Base-by-base conservation (phyloP, 2,113 vertebrate genomes). In the Meriones unguiculatus region DNA sequence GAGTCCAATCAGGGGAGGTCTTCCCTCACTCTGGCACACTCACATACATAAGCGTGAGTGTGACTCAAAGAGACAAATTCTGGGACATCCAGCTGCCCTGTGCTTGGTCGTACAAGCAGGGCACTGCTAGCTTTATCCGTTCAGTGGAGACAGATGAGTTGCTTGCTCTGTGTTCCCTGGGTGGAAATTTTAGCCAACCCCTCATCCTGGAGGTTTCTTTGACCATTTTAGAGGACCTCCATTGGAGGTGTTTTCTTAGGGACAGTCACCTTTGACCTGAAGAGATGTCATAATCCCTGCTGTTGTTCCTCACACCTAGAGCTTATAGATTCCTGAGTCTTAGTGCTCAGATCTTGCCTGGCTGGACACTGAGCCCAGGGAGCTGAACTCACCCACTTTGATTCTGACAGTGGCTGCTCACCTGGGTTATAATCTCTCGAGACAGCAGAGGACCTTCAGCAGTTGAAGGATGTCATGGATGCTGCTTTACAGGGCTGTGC, bases 201-300 rank as follows among this genome's bases (percentile, higher is more conserved):
- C 10, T 54, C 2, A 2, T 13, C 9, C 15, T 11, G 15, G n/a
- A 22, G 41, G 4, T 30, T 75, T 62, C 91, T 59, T 88, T 9
- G 12, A 25, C 35, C 2, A 5, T 52, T 78, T 78, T 59, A 0
- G 1, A 50, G 38, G 70, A 1, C 67, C n/a, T 59, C 30, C 0
- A 1, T 50, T 0, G 0, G 5, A 52, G 65, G 38, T 13, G 14
- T 12, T 11, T 30, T 50, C 67, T 70, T 14, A 35, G 77, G 76
- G 25, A 17, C 46, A 89, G 86, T 70, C n/a, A 65, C 3, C 50
- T 78, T 65, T 1, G 24, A 18, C 54, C n/a, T 20, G 24, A 7
- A 50, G 54, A 73, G 22, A 10, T 25, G 6, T 41, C 59, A 18
- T 4, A 7, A 35, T 94, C 75, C 41, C 54, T 0, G 35, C 54